Evolutionary conservation across 2,797 vertebrate species (phyloP).

Genomic region (Rhinogobio ventralis): DNA sequence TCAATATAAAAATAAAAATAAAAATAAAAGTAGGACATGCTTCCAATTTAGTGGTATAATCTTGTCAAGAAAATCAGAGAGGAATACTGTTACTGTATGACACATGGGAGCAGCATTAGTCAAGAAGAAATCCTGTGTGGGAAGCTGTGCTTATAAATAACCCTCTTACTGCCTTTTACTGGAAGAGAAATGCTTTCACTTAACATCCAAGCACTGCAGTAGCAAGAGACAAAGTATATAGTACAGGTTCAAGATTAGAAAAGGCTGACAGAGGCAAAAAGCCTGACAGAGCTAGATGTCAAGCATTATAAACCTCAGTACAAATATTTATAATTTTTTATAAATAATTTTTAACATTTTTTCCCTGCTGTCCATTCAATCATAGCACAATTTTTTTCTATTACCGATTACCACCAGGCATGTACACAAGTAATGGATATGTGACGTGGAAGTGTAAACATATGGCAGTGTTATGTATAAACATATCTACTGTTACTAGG

Average conservation of each 20-base stretch:
- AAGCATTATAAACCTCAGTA: background rate
- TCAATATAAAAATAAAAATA: background rate
- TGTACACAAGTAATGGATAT: background rate
- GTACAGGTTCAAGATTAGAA: background rate
- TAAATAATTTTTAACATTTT: background rate
- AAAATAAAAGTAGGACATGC: background rate
- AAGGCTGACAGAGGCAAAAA: background rate
- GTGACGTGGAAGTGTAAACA: background rate
- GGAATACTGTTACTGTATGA: background rate
- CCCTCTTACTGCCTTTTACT: conserved; percentile 34
- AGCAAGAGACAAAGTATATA: conserved; percentile 1
- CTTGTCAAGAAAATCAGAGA: background rate
- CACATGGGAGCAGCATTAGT: background rate
- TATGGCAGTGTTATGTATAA: background rate
- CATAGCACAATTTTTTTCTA: background rate
- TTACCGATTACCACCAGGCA: too few relatives aligned
- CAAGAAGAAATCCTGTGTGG: conserved; percentile 2
- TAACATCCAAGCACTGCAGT: conserved; percentile 21
- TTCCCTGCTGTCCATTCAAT: background rate
- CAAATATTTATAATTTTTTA: background rate
- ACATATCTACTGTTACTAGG: background rate
- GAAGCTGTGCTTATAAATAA: conserved; percentile 37
- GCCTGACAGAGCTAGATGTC: background rate
- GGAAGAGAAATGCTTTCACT: conserved; percentile 37
- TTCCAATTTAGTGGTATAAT: background rate